These are phyloP conservation scores for Circaetus gallicus DNA, from an alignment of 2,113 vertebrate genomes.

Conservation along the genomic window DNA sequence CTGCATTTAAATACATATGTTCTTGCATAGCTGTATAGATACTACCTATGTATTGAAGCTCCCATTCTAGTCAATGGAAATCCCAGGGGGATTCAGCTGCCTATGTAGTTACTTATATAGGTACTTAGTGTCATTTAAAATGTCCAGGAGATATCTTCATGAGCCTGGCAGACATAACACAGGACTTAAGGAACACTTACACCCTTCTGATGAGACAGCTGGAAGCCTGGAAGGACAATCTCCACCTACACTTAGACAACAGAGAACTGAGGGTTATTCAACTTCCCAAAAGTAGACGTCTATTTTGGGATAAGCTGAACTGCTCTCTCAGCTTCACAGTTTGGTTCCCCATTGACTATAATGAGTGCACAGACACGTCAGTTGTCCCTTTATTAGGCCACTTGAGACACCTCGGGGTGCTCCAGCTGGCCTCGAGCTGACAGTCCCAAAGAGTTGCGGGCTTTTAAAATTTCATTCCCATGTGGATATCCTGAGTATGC, in stretches of 20 bases:
- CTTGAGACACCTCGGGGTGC: background rate
- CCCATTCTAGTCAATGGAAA: background rate
- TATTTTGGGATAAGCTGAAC: background rate
- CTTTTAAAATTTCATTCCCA: background rate
- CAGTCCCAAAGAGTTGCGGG: background rate
- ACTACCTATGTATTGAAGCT: background rate
- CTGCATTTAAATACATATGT: background rate
- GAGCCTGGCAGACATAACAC: background rate
- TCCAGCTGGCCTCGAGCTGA: background rate
- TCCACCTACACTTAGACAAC: background rate
- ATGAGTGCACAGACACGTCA: background rate
- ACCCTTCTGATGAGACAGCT: background rate
- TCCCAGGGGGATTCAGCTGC: background rate
- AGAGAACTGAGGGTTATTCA: background rate
- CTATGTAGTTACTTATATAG: background rate
- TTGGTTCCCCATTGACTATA: background rate
- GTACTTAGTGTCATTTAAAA: background rate
- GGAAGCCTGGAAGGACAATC: background rate
- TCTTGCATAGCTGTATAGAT: background rate
- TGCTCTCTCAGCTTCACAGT: background rate
- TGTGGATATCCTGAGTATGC: background rate
- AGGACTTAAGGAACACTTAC: background rate
- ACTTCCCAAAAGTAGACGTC: background rate
- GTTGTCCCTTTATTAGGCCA: background rate
- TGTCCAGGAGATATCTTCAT: background rate